A percentile compares a stretch with the other conserved stretches of the same genome.
phyloP scores from a whole-genome alignment of 2,113 vertebrate genomes.

The Euleptes europaea region DNA sequence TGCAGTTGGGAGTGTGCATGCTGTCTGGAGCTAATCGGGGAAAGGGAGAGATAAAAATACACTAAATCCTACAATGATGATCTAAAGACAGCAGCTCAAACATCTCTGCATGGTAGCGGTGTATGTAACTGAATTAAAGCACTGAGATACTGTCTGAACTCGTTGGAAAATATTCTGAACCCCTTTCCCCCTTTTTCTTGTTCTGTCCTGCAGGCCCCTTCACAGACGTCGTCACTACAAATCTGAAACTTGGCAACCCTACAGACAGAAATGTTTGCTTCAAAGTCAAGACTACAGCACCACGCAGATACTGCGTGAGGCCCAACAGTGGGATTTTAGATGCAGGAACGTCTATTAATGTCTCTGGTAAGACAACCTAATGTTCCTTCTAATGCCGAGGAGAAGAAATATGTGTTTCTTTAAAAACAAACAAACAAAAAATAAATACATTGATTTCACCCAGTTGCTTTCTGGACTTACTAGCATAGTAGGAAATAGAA shows the following conservation, averaged over 20 bases:
- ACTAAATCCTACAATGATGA: no score
- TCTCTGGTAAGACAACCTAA: conserved; percentile 85
- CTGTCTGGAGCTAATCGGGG: no score
- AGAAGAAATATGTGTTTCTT: neutral
- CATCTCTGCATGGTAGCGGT: neutral
- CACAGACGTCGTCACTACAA: conserved; percentile 96
- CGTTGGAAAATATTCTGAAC: conserved; percentile 28
- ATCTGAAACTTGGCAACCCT: conserved; percentile 95
- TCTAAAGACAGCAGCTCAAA: neutral
- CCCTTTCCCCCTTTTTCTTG: neutral
- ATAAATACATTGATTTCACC: neutral
- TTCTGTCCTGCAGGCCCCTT: conserved; percentile 87
- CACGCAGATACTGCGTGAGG: conserved; percentile 96
- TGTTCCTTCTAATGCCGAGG: neutral
- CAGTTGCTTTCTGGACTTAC: neutral
- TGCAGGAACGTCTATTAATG: conserved; percentile 94
- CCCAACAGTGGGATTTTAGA: conserved; percentile 98
- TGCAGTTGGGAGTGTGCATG: neutral
- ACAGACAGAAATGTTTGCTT: conserved; percentile 97
- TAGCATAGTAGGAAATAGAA: neutral
- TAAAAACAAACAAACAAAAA: no score
- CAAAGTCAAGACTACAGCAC: conserved; percentile 99
- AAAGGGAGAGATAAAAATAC: no score
- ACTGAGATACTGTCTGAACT: conserved; percentile 23
- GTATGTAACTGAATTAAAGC: neutral